Conservation (phyloP, 2,888 invertebrate species). For the Cynaeus angustus region DNA sequence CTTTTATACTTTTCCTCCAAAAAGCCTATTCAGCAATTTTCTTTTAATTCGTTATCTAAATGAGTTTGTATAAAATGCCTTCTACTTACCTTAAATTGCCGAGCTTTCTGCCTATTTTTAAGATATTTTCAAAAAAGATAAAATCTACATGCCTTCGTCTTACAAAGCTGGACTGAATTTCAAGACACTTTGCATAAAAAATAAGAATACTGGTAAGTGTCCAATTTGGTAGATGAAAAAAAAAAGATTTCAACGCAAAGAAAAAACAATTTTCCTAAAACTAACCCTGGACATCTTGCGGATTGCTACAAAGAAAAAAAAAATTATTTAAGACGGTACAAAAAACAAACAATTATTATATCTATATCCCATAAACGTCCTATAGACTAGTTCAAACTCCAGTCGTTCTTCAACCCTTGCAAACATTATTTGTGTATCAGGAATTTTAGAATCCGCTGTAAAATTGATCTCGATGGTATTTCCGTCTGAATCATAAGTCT, state of each 20-base stretch:
- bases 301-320: conserved; percentile 7
- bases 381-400: conserved; percentile 6
- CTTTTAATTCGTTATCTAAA: conserved; percentile 8
- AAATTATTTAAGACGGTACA: neutral
- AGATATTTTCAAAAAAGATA: conserved; percentile 2
- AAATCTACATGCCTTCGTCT: conserved; percentile 6
- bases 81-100: conserved; percentile 12
- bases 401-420: conserved; percentile 8
- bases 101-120: conserved; percentile 7
- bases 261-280: conserved; percentile 8
- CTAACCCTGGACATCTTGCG: conserved; percentile 5
- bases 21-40: neutral
- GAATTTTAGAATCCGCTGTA: conserved; percentile 4
- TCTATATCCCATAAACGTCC: conserved; percentile 25
- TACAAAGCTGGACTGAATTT: conserved; percentile 10
- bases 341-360: neutral
- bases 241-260: neutral
- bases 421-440: conserved; percentile 25
- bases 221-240: conserved; percentile 3
- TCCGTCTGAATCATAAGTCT: conserved; percentile 20
- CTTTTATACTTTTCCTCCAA: neutral
- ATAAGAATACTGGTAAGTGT: conserved; percentile 12
- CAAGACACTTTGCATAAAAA: conserved; percentile 13
- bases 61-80: conserved; percentile 15
- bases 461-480: conserved; percentile 26